Evolutionary conservation across 1,140 invertebrate genomes (phyloP), one percentile per base, ranked within the genome.

Genomic region (Theocolax elegans): DNA sequence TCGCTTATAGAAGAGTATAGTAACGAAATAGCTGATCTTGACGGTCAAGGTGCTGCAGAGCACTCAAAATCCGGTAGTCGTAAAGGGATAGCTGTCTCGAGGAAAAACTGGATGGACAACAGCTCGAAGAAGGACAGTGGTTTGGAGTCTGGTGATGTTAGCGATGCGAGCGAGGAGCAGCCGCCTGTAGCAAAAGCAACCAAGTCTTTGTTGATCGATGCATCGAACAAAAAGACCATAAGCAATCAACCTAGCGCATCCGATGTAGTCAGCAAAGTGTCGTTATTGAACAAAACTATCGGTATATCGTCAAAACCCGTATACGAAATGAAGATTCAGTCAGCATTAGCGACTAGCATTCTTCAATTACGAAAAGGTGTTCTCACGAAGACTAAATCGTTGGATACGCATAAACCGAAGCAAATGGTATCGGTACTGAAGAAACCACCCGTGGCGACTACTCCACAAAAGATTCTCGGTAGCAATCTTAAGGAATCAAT

Each of bases 371-470:
- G 72, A 12, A 74, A 80, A 56, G 73, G 71, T 44, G 64, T 71
- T 17, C 25, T 77, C n/a, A 76, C 65, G 3, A 80, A 81, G 51
- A 74, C 76, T 7, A 80, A 80, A 66, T 51, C 74, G 7, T n/a
- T 75, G 0, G 67, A 72, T 0, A 53, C 1, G 42, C 23, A 29
- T 17, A 70, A 66, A 15, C 27, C 23, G 0, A 77, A 79, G 29
- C 77, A 77, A 40, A 82, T 84, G 83, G 64, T 86, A 29, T 86
- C 84, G 0, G 81, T 86, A 10, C 54, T 86, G 17, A 85, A 84
- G 31, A 84, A 83, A 54, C 78, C 78, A 56, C 76, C 73, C 23
- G 12, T 12, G 1, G 19, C 29, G 6, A 67, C 69, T 15, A 10
- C 40, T 44, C 46, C 73, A 35, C 60, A 77, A 29, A 46, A 31